Conservation (phyloP, 2,113 vertebrate genomes). For the Rhabdomys dilectus region DNA sequence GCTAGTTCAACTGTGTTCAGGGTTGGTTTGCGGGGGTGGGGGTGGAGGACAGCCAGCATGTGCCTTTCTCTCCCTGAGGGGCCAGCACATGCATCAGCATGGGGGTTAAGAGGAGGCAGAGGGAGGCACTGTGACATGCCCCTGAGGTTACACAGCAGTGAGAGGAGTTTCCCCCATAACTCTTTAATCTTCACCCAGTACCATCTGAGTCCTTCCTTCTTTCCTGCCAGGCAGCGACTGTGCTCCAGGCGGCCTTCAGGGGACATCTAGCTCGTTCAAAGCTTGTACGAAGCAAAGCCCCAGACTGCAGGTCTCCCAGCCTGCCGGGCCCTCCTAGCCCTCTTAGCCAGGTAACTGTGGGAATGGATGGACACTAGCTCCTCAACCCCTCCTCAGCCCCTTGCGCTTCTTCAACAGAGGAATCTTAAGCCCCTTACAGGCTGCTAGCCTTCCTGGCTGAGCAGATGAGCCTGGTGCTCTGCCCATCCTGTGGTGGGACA, state of each 20-base stretch:
- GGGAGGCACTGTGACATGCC: not conserved
- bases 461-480: not conserved
- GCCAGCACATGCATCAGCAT: fast-evolving
- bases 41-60: not conserved
- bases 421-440: not conserved
- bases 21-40: not conserved
- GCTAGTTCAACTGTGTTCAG: not conserved
- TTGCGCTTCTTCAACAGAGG: not conserved
- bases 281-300: slow-evolving; percentile 71
- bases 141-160: not conserved
- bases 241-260: slow-evolving; percentile 91
- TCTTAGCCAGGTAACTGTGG: slow-evolving; percentile 78
- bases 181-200: not conserved
- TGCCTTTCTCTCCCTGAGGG: not conserved
- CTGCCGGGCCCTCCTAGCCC: not conserved
- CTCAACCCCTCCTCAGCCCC: fast-evolving
- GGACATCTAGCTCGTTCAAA: slow-evolving; percentile 88
- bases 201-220: not conserved
- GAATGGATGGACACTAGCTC: not conserved
- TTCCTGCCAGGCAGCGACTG: slow-evolving; percentile 84
- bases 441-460: not conserved
- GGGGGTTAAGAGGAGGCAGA: not conserved
- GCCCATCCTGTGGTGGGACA: fast-evolving
- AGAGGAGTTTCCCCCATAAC: not conserved
- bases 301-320: not conserved